Base-by-base conservation (phyloP, 2,113 vertebrate genomes). In the Girardinichthys multiradiatus region DNA sequence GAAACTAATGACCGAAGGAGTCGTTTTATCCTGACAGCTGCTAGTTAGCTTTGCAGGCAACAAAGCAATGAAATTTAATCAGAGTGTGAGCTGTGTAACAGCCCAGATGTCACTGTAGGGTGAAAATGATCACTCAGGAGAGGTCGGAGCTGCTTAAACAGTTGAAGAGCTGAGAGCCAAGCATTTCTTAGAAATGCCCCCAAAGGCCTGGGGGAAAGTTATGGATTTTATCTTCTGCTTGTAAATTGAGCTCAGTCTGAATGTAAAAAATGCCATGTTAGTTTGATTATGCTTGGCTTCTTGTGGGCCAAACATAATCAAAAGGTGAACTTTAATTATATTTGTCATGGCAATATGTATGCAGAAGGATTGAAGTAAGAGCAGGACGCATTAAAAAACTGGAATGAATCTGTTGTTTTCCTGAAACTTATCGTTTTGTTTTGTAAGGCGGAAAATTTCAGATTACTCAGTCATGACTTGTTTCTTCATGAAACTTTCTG, bases 261-360 rank as follows among this genome's bases (percentile, higher is more conserved):
- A 85, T 42, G 58, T 68, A 66, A 73, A 31, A 64, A 77, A 76
- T 80, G 72, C 67, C 82, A 84, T 57, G 19, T 74, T 76, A 83
- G 67, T 89, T 87, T 87, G 85, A 80, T 89, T 83, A 82, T 74
- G 64, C 27, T 57, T 26, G 6, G 58, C 84, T 69, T 62, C 66
- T 78, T 76, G 70, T 79, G 81, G 63, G 73, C 70, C 72, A 63
- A 83, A 42, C 62, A 39, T 39, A 64, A 74, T 86, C 65, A 84
- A 77, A 86, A 74, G 63, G 70, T 84, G 72, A 81, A 80, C 77
- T 84, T 79, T 82, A 42, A 69, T 65, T 69, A 76, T 86, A 88
- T 90, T 80, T 90, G 70, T 82, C 70, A 74, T 86, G 68, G 70
- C 72, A 80, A 68, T 57, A 35, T 81, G 70, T 82, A 77, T 72